These are phyloP conservation scores for Leptogaster cylindrica DNA, from an alignment of 2,888 invertebrate species.

Conservation along the genomic window DNA sequence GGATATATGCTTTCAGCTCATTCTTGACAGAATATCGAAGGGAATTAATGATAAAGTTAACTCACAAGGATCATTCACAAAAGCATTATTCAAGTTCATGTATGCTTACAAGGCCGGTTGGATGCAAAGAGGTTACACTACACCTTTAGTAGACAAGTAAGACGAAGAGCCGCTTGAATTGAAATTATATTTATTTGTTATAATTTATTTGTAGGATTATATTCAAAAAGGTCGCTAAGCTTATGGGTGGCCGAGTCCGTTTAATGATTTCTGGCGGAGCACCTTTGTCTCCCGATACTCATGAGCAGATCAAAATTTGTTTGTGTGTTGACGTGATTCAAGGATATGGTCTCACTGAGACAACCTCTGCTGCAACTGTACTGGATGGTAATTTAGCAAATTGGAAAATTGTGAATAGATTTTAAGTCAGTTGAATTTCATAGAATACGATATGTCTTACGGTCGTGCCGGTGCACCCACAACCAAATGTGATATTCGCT, in stretches of 20 bases:
- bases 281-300: slow-evolving; percentile 93
- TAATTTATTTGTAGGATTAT: slow-evolving; percentile 53
- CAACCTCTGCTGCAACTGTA: slow-evolving; percentile 89
- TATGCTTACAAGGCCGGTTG: slow-evolving; percentile 91
- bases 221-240: slow-evolving; percentile 63
- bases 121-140: slow-evolving; percentile 81
- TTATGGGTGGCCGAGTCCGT: slow-evolving; percentile 89
- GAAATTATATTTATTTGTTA: neutral
- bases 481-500: slow-evolving; percentile 80
- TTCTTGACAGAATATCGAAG: slow-evolving; percentile 97
- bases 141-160: slow-evolving; percentile 75
- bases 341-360: slow-evolving; percentile 97
- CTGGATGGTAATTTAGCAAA: slow-evolving; percentile 72
- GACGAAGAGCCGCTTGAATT: neutral
- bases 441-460: slow-evolving; percentile 63
- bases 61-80: slow-evolving; percentile 77
- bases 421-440: slow-evolving; percentile 12
- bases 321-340: slow-evolving; percentile 89
- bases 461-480: slow-evolving; percentile 91
- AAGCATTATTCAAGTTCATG: slow-evolving; percentile 91
- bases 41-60: slow-evolving; percentile 94
- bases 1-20: slow-evolving; percentile 68
- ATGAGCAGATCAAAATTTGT: slow-evolving; percentile 90
- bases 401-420: neutral
- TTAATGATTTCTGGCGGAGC: slow-evolving; percentile 94